A percentile compares a stretch with the other conserved stretches of the same genome.
Conservation (phyloP, 2,888 invertebrate species). For the Trypoxylon attenuatum region DNA sequence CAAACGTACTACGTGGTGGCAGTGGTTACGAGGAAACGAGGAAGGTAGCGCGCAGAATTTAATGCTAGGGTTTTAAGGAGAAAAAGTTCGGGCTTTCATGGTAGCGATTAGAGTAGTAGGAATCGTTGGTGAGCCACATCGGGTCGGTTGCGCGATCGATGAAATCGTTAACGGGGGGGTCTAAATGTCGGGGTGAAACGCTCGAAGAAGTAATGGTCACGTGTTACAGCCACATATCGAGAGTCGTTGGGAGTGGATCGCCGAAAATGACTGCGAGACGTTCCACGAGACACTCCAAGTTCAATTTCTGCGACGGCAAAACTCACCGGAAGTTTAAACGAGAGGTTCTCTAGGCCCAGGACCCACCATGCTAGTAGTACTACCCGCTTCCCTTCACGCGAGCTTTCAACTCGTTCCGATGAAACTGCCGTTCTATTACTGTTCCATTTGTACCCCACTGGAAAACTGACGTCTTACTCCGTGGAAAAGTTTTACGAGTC, state of each 20-base stretch:
- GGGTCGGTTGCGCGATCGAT: no score
- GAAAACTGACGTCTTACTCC: constrained; percentile 44
- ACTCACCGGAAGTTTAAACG: constrained; percentile 50
- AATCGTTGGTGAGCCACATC: no score
- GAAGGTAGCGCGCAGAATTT: no score
- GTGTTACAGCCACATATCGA: constrained; percentile 21
- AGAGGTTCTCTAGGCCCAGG: constrained; percentile 34
- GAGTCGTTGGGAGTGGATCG: constrained; percentile 24
- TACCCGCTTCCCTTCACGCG: constrained; percentile 40
- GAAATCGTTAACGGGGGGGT: no score
- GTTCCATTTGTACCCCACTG: constrained; percentile 46
- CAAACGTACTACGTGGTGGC: no score
- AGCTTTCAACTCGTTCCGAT: constrained; percentile 47
- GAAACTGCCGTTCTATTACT: constrained; percentile 55
- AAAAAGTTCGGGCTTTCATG: no score
- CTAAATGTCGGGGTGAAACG: no score
- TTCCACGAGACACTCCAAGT: constrained; percentile 40
- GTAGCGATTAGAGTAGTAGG: no score
- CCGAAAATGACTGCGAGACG: constrained; percentile 47
- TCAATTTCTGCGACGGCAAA: constrained; percentile 52
- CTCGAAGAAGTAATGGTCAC: neutral
- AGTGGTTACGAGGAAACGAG: no score
- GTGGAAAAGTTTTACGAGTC: constrained; percentile 44
- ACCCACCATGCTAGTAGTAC: constrained; percentile 7
- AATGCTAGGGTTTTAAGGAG: no score